Evolutionary conservation across 2,888 invertebrate genomes (phyloP).

Genomic region (Diploptera punctata): DNA sequence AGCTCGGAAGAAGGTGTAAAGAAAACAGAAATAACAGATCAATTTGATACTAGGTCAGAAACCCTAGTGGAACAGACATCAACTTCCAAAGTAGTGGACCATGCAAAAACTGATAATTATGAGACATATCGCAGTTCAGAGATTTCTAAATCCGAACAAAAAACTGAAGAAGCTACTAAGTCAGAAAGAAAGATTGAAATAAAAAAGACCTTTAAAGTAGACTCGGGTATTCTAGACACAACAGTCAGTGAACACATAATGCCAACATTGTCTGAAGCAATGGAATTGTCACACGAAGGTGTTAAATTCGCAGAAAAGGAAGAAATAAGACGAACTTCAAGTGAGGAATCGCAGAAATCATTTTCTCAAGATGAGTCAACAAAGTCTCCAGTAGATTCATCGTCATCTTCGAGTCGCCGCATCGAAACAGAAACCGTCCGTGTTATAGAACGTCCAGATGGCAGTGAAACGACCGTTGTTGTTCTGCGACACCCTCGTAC

Average conservation of each 20-base stretch:
- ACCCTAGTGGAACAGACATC: conserved; percentile 45
- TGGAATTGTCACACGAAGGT: conserved; percentile 27
- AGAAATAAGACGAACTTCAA: conserved; percentile 53
- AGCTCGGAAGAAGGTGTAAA: conserved; percentile 49
- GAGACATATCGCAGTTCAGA: conserved; percentile 40
- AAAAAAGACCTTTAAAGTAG: conserved; percentile 31
- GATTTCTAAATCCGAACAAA: conserved; percentile 42
- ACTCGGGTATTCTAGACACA: conserved; percentile 9
- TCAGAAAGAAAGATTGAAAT: conserved; percentile 39
- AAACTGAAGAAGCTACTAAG: conserved; percentile 41
- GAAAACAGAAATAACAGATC: conserved; percentile 56
- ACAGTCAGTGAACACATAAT: conserved; percentile 18
- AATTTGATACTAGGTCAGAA: conserved; percentile 55
- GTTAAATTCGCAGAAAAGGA: conserved; percentile 45
- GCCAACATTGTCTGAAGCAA: conserved; percentile 23
- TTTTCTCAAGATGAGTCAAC: conserved; percentile 52
- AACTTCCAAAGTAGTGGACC: conserved; percentile 43
- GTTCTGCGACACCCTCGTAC: conserved; percentile 40
- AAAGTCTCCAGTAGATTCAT: conserved; percentile 63
- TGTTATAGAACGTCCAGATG: conserved; percentile 50
- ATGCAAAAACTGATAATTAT: conserved; percentile 45
- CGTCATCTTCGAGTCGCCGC: conserved; percentile 52
- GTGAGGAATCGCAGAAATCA: conserved; percentile 53
- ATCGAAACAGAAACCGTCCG: conserved; percentile 51
- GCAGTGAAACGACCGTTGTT: conserved; percentile 40